Evolutionary conservation across 1,140 invertebrate genomes (phyloP), one percentile per base, ranked within the genome.

Genomic region (Sitophilus oryzae): DNA sequence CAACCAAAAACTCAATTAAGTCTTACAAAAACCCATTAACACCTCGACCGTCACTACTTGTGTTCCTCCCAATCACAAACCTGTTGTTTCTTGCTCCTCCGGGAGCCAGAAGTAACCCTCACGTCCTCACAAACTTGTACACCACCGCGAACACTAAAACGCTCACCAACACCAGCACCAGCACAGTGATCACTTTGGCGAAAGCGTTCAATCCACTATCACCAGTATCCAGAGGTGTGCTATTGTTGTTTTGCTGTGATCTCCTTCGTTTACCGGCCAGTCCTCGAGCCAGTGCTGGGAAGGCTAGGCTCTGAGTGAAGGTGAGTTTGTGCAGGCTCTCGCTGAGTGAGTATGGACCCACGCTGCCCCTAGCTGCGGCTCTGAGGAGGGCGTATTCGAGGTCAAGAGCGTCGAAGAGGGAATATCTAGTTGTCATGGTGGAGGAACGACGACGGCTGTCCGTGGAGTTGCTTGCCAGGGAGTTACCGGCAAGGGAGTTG

Each of bases 51-150:
- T 42, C 10, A 16, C n/a, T 18, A 11, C 40, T 42, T 2, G 14
- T 18, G 46, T 66, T 66, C 30, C 55, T 58, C 19, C 23, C 54
- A n/a, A 62, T 15, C 3, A 60, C 52, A 49, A 62, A 66, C 10
- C 59, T 42, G 5, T 54, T 40, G 16, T 58, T 45, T 49, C 52
- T 59, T 52, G 66, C 61, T 50, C 66, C 67, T 47, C 66, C 71
- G 62, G 81, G 82, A 69, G 80, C 80, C 79, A 85, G 74, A 70
- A 85, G 78, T 77, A 82, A 83, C 37, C 82, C 83, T 86, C 83
- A 86, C 80, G 83, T 84, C 65, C 79, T 76, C 61, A 84, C 82
- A 63, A 85, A 85, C 66, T 86, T 87, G 65, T 86, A 86, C 18
- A 88, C 82, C 1, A 86, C 82, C 9, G 83, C 79, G 66, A 86